Evolutionary conservation across 2,113 vertebrate species (phyloP).

Genomic region (Boulengerochromis microlepis): DNA sequence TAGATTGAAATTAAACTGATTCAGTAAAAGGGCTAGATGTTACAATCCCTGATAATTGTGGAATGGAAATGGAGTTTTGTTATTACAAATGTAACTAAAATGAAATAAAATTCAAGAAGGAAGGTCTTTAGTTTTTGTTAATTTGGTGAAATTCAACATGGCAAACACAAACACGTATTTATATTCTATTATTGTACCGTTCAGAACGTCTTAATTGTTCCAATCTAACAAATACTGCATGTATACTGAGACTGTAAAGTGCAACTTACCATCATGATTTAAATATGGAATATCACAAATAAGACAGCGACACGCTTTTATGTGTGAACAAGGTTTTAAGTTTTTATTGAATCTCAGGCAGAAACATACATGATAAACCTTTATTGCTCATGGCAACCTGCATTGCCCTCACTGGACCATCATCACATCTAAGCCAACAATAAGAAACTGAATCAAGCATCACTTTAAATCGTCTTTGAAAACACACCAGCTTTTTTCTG

Average conservation of each 20-base stretch:
- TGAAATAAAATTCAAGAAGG: not conserved
- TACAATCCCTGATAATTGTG: not conserved
- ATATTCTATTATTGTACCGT: not conserved
- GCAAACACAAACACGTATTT: not conserved
- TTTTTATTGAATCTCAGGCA: slow-evolving; percentile 70
- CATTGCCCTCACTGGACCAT: not conserved
- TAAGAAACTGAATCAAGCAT: slow-evolving; percentile 6
- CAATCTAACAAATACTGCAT: not conserved
- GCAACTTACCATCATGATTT: not conserved
- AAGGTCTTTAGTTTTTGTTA: not conserved
- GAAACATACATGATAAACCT: slow-evolving; percentile 62
- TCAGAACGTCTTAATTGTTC: not conserved
- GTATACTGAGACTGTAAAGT: not conserved
- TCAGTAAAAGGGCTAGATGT: not conserved
- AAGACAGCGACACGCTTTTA: not conserved
- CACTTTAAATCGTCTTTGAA: not conserved
- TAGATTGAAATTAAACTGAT: not conserved
- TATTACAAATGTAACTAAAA: not conserved
- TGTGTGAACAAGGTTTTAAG: slow-evolving; percentile 55
- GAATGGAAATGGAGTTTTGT: not conserved
- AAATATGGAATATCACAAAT: not conserved
- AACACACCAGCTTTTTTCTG: not conserved
- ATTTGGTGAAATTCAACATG: not conserved
- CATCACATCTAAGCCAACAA: slow-evolving; percentile 7
- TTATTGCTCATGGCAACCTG: slow-evolving; percentile 65